Conservation (phyloP, 2,113 vertebrate genomes). For the Centrocercus urophasianus region DNA sequence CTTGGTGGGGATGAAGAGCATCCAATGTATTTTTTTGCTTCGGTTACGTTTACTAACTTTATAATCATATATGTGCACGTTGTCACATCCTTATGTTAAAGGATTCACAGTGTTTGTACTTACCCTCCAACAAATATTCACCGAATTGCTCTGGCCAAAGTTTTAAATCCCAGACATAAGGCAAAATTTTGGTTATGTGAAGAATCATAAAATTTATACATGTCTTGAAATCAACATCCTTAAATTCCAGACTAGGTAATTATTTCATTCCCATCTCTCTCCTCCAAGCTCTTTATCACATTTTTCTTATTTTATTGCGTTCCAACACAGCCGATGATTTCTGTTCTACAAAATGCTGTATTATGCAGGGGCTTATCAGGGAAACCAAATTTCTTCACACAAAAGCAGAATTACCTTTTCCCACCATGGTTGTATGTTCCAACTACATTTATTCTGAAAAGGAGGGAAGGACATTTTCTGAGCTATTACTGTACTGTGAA, state of each 20-base stretch:
- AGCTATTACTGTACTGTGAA: neutral
- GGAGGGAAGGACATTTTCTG: neutral
- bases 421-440: neutral
- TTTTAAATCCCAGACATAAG: neutral
- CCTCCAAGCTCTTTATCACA: neutral
- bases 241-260: neutral
- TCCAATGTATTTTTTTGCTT: neutral
- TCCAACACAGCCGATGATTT: neutral
- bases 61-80: neutral
- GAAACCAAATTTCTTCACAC: neutral
- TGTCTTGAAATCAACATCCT: neutral
- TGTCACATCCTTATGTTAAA: rapidly evolving
- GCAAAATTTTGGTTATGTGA: neutral
- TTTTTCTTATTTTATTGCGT: neutral
- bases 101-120: neutral
- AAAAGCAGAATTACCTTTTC: neutral
- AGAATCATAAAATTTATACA: neutral
- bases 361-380: neutral
- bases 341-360: neutral
- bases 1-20: neutral
- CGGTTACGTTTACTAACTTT: neutral
- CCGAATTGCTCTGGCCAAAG: neutral
- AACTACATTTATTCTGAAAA: neutral
- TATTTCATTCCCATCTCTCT: neutral
- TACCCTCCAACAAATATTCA: neutral